Evolutionary conservation across 2,888 invertebrate genomes (phyloP).

Genomic region (Cyclophora punctaria): DNA sequence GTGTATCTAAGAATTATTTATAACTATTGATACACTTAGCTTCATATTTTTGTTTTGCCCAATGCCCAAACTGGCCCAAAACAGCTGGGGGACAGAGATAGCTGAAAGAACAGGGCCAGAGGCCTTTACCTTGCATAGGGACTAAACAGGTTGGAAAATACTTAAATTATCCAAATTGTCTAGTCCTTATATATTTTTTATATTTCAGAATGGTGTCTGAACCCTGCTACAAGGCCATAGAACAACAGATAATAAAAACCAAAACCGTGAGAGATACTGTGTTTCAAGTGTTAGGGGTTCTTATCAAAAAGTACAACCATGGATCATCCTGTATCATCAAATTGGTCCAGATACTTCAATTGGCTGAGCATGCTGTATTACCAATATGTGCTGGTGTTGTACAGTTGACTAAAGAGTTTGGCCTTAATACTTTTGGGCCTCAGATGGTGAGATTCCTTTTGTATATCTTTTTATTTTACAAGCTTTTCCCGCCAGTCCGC

Average conservation of each 20-base stretch:
- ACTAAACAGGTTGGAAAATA: too few species aligned
- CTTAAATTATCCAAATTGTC: too few species aligned
- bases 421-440: constrained; percentile 80
- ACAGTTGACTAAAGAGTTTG: constrained; percentile 79
- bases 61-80: too few species aligned
- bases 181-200: too few species aligned
- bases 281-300: constrained; percentile 85
- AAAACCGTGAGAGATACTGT: constrained; percentile 80
- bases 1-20: too few species aligned
- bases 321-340: constrained; percentile 84
- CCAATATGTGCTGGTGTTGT: constrained; percentile 82
- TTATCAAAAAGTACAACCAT: constrained; percentile 90
- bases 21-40: too few species aligned
- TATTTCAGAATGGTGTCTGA: constrained; percentile 79
- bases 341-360: constrained; percentile 83
- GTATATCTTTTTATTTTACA: too few species aligned
- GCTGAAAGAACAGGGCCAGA: too few species aligned
- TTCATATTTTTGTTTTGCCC: too few species aligned
- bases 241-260: constrained; percentile 77
- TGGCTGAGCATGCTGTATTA: constrained; percentile 81
- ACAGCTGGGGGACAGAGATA: too few species aligned
- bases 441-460: constrained; percentile 71
- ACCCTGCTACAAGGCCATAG: constrained; percentile 83
- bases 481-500: too few species aligned
- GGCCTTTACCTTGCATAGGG: too few species aligned